These are phyloP conservation scores for Drosophila kurseongensis DNA, from an alignment of 1,140 invertebrate species.

Conservation along the genomic window DNA sequence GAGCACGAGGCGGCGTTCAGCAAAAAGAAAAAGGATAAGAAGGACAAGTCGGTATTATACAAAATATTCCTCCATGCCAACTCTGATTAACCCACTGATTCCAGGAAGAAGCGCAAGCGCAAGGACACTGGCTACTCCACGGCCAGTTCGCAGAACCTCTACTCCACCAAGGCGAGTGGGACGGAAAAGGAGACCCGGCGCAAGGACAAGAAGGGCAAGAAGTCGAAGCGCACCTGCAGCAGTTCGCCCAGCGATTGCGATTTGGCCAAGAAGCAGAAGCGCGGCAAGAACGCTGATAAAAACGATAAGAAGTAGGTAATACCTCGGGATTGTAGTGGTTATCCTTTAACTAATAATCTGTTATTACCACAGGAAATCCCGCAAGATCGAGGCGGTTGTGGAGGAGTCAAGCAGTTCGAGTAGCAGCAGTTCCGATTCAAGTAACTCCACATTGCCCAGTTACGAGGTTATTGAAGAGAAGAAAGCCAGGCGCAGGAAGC, in stretches of 20 bases:
- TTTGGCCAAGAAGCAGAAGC: constrained; percentile 69
- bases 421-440: constrained; percentile 71
- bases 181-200: constrained; percentile 65
- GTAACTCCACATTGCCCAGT: constrained; percentile 80
- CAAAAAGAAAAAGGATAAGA: constrained; percentile 72
- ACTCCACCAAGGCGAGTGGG: constrained; percentile 73
- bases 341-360: background rate
- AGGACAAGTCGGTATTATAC: constrained; percentile 59
- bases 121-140: constrained; percentile 89
- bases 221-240: constrained; percentile 71
- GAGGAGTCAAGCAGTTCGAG: constrained; percentile 72
- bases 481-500: constrained; percentile 62
- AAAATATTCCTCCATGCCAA: background rate
- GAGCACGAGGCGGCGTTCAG: constrained; percentile 78
- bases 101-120: constrained; percentile 83
- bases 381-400: constrained; percentile 75
- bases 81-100: background rate
- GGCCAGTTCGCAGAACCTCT: constrained; percentile 86
- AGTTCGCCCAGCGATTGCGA: constrained; percentile 74
- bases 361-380: constrained; percentile 57
- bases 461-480: constrained; percentile 83
- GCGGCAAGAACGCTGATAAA: constrained; percentile 73
- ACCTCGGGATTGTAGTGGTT: background rate
- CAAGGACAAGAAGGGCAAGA: constrained; percentile 81
- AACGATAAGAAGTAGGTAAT: constrained; percentile 72